Percentiles rank a stretch among this genome's conserved stretches.
Evolutionary conservation across 2,113 vertebrate species (phyloP).

Genomic region (Scomber japonicus): DNA sequence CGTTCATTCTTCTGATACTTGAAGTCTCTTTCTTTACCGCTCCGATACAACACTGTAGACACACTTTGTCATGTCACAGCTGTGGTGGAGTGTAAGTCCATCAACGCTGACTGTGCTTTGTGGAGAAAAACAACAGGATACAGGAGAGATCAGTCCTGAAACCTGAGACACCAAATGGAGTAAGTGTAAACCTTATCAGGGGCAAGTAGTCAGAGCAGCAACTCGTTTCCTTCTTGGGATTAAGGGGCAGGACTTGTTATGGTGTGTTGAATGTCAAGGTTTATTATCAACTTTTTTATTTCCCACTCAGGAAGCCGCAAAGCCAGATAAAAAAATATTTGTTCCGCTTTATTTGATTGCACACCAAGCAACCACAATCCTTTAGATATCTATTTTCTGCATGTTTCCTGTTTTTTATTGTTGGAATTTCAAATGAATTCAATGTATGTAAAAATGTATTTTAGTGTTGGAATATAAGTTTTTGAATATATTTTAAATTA

Average conservation of each 20-base stretch:
- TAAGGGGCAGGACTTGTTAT: conserved; percentile 44
- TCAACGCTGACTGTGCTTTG: not conserved
- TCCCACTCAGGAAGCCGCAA: not conserved
- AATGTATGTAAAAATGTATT: no score
- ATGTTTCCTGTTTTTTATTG: no score
- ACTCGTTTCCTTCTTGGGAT: conserved; percentile 36
- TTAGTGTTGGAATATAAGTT: no score
- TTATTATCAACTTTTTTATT: not conserved
- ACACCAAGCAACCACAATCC: no score
- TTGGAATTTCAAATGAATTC: no score
- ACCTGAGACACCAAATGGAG: conserved; percentile 47
- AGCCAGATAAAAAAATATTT: no score
- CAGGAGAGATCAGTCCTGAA: conserved; percentile 37
- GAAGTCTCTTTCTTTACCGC: not conserved
- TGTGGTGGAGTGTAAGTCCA: not conserved
- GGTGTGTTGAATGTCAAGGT: conserved; percentile 22
- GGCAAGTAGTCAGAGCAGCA: not conserved
- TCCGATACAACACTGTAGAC: not conserved
- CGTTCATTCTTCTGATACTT: conserved; percentile 53
- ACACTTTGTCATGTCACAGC: conserved; percentile 4
- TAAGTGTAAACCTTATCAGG: conserved; percentile 16
- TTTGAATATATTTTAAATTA: no score
- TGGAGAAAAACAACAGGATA: conserved; percentile 46
- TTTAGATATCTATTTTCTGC: no score
- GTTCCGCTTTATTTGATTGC: no score